Percentiles rank a stretch among this genome's conserved stretches.
Evolutionary conservation across 2,113 vertebrate genomes (phyloP).

Genomic region (Coreoperca whiteheadi): DNA sequence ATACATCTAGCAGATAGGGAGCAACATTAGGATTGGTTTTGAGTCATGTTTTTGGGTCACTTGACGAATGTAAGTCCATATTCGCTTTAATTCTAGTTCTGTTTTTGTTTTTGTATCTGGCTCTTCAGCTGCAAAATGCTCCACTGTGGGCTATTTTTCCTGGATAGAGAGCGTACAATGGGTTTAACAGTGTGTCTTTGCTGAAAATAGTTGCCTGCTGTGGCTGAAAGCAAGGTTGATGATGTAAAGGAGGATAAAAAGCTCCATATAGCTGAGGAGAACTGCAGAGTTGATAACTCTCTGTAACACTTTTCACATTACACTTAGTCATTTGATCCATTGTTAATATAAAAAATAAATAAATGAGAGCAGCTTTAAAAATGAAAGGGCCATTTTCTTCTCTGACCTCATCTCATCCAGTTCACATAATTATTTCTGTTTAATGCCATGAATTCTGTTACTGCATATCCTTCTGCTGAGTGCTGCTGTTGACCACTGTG

Average conservation of each 20-base stretch:
- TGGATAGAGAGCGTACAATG: neutral
- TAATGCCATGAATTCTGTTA: constrained; percentile 18
- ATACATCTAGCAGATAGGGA: neutral
- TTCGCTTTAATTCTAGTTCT: neutral
- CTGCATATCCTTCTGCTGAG: neutral
- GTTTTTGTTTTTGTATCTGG: neutral
- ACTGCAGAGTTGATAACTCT: neutral
- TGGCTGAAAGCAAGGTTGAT: neutral
- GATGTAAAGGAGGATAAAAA: neutral
- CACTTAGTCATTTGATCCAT: constrained; percentile 11
- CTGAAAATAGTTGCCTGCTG: constrained; percentile 4
- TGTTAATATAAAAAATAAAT: constrained; percentile 1
- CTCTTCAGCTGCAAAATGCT: neutral
- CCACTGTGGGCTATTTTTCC: neutral
- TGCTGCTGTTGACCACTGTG: neutral
- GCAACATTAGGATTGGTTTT: neutral
- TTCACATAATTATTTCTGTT: constrained; percentile 12
- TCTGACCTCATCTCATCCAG: constrained; percentile 15
- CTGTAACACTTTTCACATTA: constrained; percentile 7
- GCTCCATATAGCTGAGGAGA: neutral
- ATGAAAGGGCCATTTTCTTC: constrained; percentile 1
- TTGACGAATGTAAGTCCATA: neutral
- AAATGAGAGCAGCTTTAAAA: constrained; percentile 7
- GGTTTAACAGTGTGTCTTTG: no score
- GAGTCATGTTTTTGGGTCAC: neutral